phyloP scores from a whole-genome alignment of 2,888 invertebrate species.

The Agelastica alni region DNA sequence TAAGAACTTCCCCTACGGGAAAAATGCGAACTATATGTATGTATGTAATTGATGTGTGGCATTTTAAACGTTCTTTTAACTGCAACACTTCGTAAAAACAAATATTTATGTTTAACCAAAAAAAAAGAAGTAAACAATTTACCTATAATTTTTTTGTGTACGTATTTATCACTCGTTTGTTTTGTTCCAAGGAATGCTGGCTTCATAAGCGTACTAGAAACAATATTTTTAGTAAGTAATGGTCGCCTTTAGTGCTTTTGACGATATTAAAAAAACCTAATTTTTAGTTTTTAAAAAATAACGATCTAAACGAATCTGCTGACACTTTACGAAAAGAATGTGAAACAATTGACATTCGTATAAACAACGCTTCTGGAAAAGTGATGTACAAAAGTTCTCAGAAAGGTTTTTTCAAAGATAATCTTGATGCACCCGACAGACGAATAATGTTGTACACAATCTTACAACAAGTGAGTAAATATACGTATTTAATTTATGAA shows the following conservation, averaged over 20 bases:
- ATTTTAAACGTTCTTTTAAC: too few species aligned
- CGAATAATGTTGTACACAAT: slow-evolving; percentile 2
- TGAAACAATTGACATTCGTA: background rate
- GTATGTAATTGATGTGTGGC: too few species aligned
- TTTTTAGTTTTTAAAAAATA: slow-evolving; percentile 19
- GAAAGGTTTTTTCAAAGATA: background rate
- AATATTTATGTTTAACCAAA: too few species aligned
- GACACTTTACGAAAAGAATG: slow-evolving; percentile 4
- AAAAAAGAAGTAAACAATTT: too few species aligned
- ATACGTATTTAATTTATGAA: too few species aligned
- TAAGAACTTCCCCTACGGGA: too few species aligned
- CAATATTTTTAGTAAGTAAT: slow-evolving; percentile 8
- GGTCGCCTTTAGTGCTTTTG: background rate
- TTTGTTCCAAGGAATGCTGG: slow-evolving; percentile 4
- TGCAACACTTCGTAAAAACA: too few species aligned
- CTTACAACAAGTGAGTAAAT: slow-evolving; percentile 5
- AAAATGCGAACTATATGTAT: too few species aligned
- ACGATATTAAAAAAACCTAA: background rate
- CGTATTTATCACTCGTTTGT: too few species aligned
- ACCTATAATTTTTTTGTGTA: too few species aligned
- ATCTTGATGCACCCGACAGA: slow-evolving; percentile 21
- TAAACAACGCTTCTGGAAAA: slow-evolving; percentile 9
- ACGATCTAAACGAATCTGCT: slow-evolving; percentile 6
- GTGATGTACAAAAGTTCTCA: slow-evolving; percentile 5
- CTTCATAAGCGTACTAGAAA: slow-evolving; percentile 5